A percentile compares a stretch with the other conserved stretches of the same genome.
Evolutionary conservation across 2,888 invertebrate species (phyloP).

Genomic region (Luffia ferchaultella): DNA sequence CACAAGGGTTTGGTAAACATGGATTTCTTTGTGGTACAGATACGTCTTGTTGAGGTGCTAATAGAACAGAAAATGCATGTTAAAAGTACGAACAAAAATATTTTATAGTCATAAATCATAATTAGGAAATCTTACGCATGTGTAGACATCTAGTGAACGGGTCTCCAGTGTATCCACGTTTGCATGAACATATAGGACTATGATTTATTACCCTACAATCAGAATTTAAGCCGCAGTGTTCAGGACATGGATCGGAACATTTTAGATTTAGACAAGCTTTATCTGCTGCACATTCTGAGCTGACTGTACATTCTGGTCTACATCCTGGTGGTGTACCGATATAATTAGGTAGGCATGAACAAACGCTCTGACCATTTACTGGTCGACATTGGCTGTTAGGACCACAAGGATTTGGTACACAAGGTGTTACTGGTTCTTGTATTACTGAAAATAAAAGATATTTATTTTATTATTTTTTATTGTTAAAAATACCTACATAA

Average conservation of each 20-base stretch:
- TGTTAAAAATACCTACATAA: neutral
- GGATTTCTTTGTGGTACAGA: constrained; percentile 63
- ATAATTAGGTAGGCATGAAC: constrained; percentile 77
- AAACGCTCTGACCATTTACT: constrained; percentile 75
- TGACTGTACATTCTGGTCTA: constrained; percentile 80
- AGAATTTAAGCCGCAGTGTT: constrained; percentile 73
- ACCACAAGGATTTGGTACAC: constrained; percentile 77
- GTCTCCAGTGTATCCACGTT: constrained; percentile 68
- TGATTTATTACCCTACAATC: constrained; percentile 80
- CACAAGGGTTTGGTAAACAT: constrained; percentile 76
- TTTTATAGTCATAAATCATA: constrained; percentile 2
- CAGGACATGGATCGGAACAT: constrained; percentile 80
- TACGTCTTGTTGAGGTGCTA: constrained; percentile 27
- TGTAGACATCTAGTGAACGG: constrained; percentile 72
- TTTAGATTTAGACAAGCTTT: constrained; percentile 80
- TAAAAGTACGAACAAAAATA: constrained; percentile 1
- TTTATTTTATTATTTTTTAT: neutral
- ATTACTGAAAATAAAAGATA: constrained; percentile 22
- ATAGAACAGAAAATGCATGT: constrained; percentile 18
- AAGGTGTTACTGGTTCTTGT: constrained; percentile 60
- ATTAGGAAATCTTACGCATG: constrained; percentile 40
- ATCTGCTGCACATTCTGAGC: constrained; percentile 76
- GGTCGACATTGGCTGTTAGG: constrained; percentile 78
- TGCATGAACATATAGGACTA: constrained; percentile 80
- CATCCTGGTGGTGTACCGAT: constrained; percentile 79